These are phyloP conservation scores for Aquatica leii DNA, from an alignment of 2,888 invertebrate species.

Conservation along the genomic window DNA sequence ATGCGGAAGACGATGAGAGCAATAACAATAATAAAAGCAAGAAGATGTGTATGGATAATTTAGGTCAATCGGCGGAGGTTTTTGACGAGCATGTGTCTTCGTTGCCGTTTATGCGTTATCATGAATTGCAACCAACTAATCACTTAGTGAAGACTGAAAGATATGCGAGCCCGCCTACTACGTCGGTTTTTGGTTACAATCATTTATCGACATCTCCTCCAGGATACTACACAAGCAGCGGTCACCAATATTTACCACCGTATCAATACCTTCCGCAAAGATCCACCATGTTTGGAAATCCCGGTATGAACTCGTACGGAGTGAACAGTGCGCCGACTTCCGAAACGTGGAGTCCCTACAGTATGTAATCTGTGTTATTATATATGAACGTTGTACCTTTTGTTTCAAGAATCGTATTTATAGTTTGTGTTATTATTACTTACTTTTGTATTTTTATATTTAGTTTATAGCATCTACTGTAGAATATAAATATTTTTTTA, in stretches of 20 bases:
- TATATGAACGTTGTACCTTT: neutral
- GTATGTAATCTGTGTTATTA: slow-evolving; percentile 21
- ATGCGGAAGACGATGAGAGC: slow-evolving; percentile 50
- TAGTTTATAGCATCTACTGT: neutral
- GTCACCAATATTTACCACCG: slow-evolving; percentile 56
- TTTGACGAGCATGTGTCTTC: slow-evolving; percentile 45
- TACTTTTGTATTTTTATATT: slow-evolving; percentile 15
- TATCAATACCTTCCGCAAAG: slow-evolving; percentile 59
- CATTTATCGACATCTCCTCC: slow-evolving; percentile 42
- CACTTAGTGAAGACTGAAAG: slow-evolving; percentile 54
- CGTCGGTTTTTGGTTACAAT: slow-evolving; percentile 44
- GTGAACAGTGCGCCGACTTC: slow-evolving; percentile 48
- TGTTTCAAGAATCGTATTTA: slow-evolving; percentile 1
- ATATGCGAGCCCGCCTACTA: slow-evolving; percentile 39
- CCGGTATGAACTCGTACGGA: slow-evolving; percentile 47
- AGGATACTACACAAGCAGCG: slow-evolving; percentile 51
- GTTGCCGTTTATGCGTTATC: slow-evolving; percentile 51
- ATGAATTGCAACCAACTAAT: slow-evolving; percentile 54
- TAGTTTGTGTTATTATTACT: neutral
- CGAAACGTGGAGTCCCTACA: slow-evolving; percentile 51
- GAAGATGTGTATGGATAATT: slow-evolving; percentile 46
- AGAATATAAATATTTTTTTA: slow-evolving; percentile 11
- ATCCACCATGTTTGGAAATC: slow-evolving; percentile 49
- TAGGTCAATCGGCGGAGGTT: slow-evolving; percentile 19
- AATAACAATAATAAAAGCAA: slow-evolving; percentile 54